phyloP scores from a whole-genome alignment of 2,113 vertebrate species.

The Panurus biarmicus region DNA sequence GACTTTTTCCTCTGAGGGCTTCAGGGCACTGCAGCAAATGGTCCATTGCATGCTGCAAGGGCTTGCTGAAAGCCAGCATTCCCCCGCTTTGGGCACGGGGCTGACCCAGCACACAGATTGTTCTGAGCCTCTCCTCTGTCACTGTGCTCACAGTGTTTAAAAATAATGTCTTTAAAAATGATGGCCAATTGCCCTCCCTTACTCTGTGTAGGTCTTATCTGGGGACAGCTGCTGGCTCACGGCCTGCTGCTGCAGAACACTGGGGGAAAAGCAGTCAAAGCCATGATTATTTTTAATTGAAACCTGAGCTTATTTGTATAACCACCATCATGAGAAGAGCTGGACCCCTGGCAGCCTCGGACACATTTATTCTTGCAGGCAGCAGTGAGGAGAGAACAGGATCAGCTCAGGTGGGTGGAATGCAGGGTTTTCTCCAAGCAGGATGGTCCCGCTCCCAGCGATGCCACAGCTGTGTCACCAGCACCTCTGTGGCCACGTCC shows the following conservation, averaged over 20 bases:
- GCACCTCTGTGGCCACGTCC: neutral
- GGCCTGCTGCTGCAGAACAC: neutral
- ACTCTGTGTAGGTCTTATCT: neutral
- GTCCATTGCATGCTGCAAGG: neutral
- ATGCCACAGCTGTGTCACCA: neutral
- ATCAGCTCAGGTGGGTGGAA: neutral
- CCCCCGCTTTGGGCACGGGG: accelerated
- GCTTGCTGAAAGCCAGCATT: neutral
- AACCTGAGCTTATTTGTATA: neutral
- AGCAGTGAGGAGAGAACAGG: neutral
- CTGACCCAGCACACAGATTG: neutral
- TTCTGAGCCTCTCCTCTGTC: neutral
- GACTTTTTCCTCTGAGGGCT: neutral
- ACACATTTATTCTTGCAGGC: neutral
- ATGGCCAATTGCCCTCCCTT: neutral
- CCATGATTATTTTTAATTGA: neutral
- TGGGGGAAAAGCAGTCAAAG: neutral
- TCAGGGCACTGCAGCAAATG: neutral
- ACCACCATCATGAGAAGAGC: neutral
- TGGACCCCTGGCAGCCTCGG: neutral
- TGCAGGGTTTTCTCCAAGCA: accelerated
- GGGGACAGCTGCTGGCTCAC: neutral
- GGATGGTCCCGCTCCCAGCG: accelerated
- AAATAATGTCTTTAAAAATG: neutral
- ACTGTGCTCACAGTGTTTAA: neutral